Conservation (phyloP, 2,888 invertebrate species). For the Amphimallon solstitiale region DNA sequence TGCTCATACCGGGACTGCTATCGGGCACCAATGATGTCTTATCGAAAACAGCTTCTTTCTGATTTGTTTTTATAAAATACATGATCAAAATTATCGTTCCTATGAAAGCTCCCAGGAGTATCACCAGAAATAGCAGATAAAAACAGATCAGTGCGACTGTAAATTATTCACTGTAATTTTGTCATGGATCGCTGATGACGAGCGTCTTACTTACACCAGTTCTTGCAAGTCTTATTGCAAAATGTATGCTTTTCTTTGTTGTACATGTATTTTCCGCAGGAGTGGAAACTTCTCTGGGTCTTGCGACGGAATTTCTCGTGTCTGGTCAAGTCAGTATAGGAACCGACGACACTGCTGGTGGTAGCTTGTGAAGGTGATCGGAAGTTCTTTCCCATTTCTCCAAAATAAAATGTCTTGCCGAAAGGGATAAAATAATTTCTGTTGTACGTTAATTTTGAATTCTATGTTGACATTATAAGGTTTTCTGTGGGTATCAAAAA, state of each 20-base stretch:
- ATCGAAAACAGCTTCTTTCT: slow-evolving; percentile 12
- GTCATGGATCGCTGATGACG: background rate
- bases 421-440: too few species aligned
- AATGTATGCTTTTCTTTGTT: slow-evolving; percentile 64
- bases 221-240: slow-evolving; percentile 65
- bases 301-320: slow-evolving; percentile 7
- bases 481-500: too few species aligned
- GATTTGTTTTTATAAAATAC: background rate
- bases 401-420: background rate
- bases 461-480: too few species aligned
- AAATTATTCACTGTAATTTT: slow-evolving; percentile 43
- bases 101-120: slow-evolving; percentile 39
- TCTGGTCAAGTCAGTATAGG: slow-evolving; percentile 15
- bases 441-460: too few species aligned
- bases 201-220: slow-evolving; percentile 64
- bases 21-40: slow-evolving; percentile 22
- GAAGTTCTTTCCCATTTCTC: slow-evolving; percentile 28
- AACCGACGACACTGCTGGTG: slow-evolving; percentile 21
- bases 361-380: slow-evolving; percentile 36
- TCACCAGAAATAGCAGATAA: slow-evolving; percentile 38
- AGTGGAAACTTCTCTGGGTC: slow-evolving; percentile 44
- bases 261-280: slow-evolving; percentile 59
- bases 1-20: slow-evolving; percentile 33
- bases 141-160: slow-evolving; percentile 31
- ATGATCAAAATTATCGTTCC: slow-evolving; percentile 32